These are phyloP conservation scores for Channa maculata DNA, from an alignment of 2,113 vertebrate species.

Conservation along the genomic window DNA sequence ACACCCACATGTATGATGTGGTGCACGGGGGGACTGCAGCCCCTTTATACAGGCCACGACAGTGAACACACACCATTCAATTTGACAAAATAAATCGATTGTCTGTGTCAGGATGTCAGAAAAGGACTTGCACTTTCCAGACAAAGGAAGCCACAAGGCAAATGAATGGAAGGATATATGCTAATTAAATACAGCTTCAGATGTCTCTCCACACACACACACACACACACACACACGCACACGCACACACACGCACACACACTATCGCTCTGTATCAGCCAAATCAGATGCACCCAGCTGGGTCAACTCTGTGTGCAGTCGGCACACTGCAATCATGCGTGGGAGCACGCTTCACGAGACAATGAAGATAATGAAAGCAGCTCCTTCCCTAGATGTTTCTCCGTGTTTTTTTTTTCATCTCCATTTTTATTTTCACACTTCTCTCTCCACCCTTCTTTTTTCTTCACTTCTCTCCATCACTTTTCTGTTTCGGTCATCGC, in stretches of 20 bases:
- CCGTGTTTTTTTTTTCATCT: too few species aligned
- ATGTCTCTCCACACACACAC: conserved; percentile 43
- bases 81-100: conserved; percentile 18
- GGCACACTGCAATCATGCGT: conserved; percentile 53
- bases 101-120: conserved; percentile 40
- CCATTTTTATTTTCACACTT: not conserved
- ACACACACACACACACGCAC: conserved; percentile 45
- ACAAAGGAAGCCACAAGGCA: conserved; percentile 75
- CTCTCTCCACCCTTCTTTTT: conserved; percentile 30
- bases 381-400: conserved; percentile 17
- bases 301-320: conserved; percentile 58
- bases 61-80: conserved; percentile 42
- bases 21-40: conserved; percentile 53
- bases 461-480: conserved; percentile 37
- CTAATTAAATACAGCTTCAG: conserved; percentile 77
- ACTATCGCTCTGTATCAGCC: conserved; percentile 38
- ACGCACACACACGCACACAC: conserved; percentile 11
- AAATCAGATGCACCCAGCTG: conserved; percentile 72
- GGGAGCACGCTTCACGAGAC: conserved; percentile 64
- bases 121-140: conserved; percentile 53
- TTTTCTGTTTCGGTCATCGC: not conserved
- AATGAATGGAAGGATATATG: conserved; percentile 75
- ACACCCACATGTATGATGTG: conserved; percentile 28
- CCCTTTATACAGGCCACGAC: conserved; percentile 39
- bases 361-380: conserved; percentile 64